Evolutionary conservation across 1,140 invertebrate genomes (phyloP), one percentile per base, ranked within the genome.

Genomic region (Phthorimaea operculella): DNA sequence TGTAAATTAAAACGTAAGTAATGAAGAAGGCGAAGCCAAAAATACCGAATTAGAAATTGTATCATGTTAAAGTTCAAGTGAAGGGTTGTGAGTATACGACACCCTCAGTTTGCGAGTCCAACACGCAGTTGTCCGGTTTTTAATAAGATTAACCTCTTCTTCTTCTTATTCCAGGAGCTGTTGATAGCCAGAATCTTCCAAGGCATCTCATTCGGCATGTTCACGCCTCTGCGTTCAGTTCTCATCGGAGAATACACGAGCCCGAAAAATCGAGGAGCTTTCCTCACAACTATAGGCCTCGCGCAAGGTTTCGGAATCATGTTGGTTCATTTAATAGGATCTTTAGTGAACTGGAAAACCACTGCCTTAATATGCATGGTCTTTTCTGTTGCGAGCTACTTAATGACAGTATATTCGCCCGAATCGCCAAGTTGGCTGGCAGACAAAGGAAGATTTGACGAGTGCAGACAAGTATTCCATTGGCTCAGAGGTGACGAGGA

Each of bases 371-470:
- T 88, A 4, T 78, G 75, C 57, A 66, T 66, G 0, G 33, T 69
- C 11, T 59, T 86, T 7, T 80, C 82, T 3, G 55, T 85, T 16
- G 12, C 81, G 4, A 67, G 71, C 50, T 73, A 77, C 33, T 6
- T 78, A 0, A 45, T 81, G 5, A 61, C 82, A 17, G 57, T 70
- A 7, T 84, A 86, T 21, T 69, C 87, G 5, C 89, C 89, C 0
- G 91, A 92, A 72, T 90, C 89, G 17, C 90, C 91, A 1, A 74
- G 87, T 9, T 92, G 89, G 88, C 68, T 90, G 45, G 68, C 85
- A 0, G 72, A 79, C 17, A 78, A 83, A 55, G 79, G 79, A 34
- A 55, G 64, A 16, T 57, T 67, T 4, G 60, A 75, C 15, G 57
- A 78, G 33, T 87, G 86, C 0, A 49, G 68, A 50, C 47, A 64